Percentiles rank a stretch among this genome's conserved stretches.
phyloP scores from a whole-genome alignment of 2,888 invertebrate species.

The Drosophila siamana region DNA sequence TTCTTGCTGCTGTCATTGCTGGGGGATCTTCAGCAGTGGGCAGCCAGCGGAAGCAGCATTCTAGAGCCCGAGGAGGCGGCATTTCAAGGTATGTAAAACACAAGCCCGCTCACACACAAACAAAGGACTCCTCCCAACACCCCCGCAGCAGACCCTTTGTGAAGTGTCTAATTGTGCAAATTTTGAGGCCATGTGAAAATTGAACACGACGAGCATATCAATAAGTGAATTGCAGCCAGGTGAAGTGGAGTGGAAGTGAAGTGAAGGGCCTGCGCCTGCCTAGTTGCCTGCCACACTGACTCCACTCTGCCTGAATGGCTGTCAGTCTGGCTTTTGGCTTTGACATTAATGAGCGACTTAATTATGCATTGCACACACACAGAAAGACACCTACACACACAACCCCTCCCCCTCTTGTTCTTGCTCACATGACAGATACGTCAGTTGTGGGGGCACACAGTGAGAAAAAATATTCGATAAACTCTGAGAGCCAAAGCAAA shows the following conservation, averaged over 20 bases:
- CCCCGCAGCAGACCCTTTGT: background rate
- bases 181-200: conserved; percentile 34
- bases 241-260: background rate
- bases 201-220: conserved; percentile 55
- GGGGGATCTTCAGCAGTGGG: conserved; percentile 31
- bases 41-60: conserved; percentile 71
- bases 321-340: conserved; percentile 47
- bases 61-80: conserved; percentile 87
- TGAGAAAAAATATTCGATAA: background rate
- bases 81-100: conserved; percentile 87
- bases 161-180: conserved; percentile 52
- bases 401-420: background rate
- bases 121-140: background rate
- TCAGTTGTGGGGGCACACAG: conserved; percentile 8
- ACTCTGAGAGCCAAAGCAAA: too few relatives aligned
- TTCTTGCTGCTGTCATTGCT: conserved; percentile 70
- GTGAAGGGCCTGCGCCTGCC: conserved; percentile 15
- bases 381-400: conserved; percentile 18
- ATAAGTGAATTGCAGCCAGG: conserved; percentile 34
- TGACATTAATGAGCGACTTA: conserved; percentile 78
- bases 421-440: background rate
- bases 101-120: background rate
- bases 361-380: conserved; percentile 62
- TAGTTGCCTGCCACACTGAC: background rate
- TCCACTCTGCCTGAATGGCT: conserved; percentile 16